Conservation (phyloP, 1,140 invertebrate genomes). For the Asobara japonica region DNA sequence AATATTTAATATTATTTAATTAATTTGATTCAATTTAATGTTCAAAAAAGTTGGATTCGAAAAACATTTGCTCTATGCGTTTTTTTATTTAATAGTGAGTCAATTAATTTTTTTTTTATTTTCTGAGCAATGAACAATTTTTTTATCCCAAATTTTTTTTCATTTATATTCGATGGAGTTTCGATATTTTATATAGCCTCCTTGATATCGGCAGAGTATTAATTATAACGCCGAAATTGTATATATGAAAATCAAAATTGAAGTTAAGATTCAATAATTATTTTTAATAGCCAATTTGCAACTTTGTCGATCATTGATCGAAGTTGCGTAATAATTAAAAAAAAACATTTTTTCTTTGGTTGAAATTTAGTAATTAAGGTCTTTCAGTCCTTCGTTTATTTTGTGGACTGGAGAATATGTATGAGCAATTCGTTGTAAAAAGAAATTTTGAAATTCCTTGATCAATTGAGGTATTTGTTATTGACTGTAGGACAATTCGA, state of each 20-base stretch:
- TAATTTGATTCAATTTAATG: no score
- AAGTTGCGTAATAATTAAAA: not conserved
- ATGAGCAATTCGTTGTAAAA: constrained; percentile 5
- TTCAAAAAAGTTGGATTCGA: no score
- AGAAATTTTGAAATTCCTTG: not conserved
- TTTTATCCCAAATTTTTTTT: not conserved
- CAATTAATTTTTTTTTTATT: no score
- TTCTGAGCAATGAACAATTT: not conserved
- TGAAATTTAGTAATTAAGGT: not conserved
- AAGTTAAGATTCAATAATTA: not conserved
- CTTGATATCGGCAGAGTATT: not conserved
- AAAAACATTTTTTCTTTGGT: not conserved
- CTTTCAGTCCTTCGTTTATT: not conserved
- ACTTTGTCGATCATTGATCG: not conserved
- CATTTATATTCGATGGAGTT: not conserved
- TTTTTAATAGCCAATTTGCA: not conserved
- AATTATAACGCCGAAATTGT: constrained; percentile 1
- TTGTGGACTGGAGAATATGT: not conserved
- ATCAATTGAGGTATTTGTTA: constrained; percentile 41
- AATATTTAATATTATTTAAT: no score
- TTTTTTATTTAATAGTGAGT: not conserved
- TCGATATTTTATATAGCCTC: no score
- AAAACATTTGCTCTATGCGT: no score
- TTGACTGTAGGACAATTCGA: constrained; percentile 45
- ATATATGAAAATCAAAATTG: not conserved